These are phyloP conservation scores for Ichneumoninae sp. DNA, from an alignment of 2,888 invertebrate species.

Conservation along the genomic window DNA sequence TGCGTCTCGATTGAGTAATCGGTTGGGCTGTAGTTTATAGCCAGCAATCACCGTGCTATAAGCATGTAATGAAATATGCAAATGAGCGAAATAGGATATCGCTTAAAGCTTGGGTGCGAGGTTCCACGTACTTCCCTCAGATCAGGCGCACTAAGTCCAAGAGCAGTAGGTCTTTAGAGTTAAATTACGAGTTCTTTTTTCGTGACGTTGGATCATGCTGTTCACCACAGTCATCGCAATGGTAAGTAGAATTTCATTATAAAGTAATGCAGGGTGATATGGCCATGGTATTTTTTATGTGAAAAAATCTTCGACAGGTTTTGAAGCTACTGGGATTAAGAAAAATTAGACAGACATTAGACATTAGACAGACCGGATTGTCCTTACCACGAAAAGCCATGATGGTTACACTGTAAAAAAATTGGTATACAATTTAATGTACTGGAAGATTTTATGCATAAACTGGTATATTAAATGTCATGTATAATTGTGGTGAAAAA, in stretches of 20 bases:
- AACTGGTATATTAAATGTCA: too few relatives aligned
- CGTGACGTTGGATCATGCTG: conserved; percentile 3
- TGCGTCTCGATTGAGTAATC: not conserved
- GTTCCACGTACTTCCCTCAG: not conserved
- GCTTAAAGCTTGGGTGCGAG: not conserved
- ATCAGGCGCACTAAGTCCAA: not conserved
- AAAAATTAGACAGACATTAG: not conserved
- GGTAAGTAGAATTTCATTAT: conserved; percentile 14
- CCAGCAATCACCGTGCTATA: not conserved
- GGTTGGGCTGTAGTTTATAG: not conserved
- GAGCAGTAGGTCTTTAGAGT: not conserved
- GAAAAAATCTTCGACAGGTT: too few relatives aligned
- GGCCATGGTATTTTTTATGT: too few relatives aligned
- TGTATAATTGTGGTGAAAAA: too few relatives aligned
- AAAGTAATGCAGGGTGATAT: not conserved
- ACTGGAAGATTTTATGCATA: too few relatives aligned
- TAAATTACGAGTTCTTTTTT: conserved; percentile 11
- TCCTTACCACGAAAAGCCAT: too few relatives aligned
- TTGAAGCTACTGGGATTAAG: too few relatives aligned
- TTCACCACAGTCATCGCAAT: conserved; percentile 7
- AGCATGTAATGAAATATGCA: conserved; percentile 7
- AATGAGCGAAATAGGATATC: not conserved
- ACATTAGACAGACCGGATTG: too few relatives aligned
- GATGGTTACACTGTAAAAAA: too few relatives aligned
- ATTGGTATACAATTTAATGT: too few relatives aligned